Conservation (phyloP, 1,140 invertebrate species). For the Drosophila gunungcola region DNA sequence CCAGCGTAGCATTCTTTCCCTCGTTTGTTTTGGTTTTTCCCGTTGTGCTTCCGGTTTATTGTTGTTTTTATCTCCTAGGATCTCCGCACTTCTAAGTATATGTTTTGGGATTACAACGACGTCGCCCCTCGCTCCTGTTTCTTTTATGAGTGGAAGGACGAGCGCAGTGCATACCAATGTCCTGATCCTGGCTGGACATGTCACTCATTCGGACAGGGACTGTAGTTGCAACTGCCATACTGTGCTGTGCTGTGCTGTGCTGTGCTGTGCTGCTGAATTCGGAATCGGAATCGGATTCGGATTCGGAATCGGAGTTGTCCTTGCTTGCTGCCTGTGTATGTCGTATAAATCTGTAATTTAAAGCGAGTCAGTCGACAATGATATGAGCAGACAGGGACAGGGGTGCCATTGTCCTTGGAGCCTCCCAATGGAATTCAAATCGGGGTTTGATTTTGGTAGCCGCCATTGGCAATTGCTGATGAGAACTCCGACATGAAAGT, state of each 20-base stretch:
- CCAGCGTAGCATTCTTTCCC: constrained; percentile 8
- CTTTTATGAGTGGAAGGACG: constrained; percentile 22
- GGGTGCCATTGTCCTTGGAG: constrained; percentile 6
- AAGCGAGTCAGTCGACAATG: constrained; percentile 38
- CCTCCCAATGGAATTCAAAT: constrained; percentile 2
- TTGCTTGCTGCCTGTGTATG: constrained; percentile 35
- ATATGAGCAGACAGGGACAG: constrained; percentile 25
- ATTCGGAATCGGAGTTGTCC: constrained; percentile 17
- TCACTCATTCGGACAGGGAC: constrained; percentile 26
- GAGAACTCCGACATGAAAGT: background rate
- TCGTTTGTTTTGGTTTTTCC: constrained; percentile 54
- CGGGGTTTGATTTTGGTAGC: constrained; percentile 18
- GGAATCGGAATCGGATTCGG: background rate
- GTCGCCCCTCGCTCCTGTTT: background rate
- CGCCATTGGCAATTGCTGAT: constrained; percentile 34
- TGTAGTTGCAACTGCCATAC: constrained; percentile 17
- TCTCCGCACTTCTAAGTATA: constrained; percentile 66
- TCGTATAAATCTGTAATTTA: constrained; percentile 66
- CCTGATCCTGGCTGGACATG: constrained; percentile 31
- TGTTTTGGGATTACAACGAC: constrained; percentile 66
- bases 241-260: background rate
- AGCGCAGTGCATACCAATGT: constrained; percentile 38
- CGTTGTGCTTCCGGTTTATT: constrained; percentile 73
- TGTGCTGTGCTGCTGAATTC: constrained; percentile 10
- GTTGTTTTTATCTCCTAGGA: constrained; percentile 36